Evolutionary conservation across 2,113 vertebrate genomes (phyloP), one percentile per base, ranked within the genome.

Genomic region (Mustelus asterias): DNA sequence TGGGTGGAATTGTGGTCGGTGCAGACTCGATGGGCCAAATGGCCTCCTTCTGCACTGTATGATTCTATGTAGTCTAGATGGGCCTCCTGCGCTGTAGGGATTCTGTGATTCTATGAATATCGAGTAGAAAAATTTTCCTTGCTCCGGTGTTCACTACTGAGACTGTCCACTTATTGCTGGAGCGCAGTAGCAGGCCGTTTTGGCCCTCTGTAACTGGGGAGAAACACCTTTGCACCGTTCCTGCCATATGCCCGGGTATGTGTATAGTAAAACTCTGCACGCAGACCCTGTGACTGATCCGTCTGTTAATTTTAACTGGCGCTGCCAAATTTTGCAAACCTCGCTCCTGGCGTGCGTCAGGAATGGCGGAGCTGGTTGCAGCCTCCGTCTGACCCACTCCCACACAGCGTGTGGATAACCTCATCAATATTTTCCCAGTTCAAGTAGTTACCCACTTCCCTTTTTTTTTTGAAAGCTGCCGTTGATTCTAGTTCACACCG

Each of bases 371-470:
- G 0, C 60, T 13, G 13, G 76, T n/a, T 2, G 14, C 78, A n/a
- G n/a, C 14, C 37, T 18, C 78, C 37, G 14, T 11, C 16, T 33
- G 14, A 83, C n/a, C 69, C 14, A 3, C n/a, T n/a, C 48, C 54
- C 80, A 41, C 80, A 76, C 80, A 14, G 11, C 76, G 8, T 14
- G 11, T 37, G 13, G 20, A 41, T 18, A 20, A 44, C 37, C 37
- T 44, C 18, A 20, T 20, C 37, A 7, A 20, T 33, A 14, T 33
- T 60, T n/a, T 33, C 14, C 29, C 58, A 16, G 1, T 33, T 60
- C 54, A 92, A 63, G n/a, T 92, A 63, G n/a, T 92, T 92, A 63
- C 58, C 58, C 88, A 92, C 88, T 92, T 63, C 29, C 88, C 14
- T 29, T 60, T 90, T 33, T 89, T 41, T 29, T 48, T 20, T 29